A percentile compares a stretch with the other conserved stretches of the same genome.
Evolutionary conservation across 1,140 invertebrate species (phyloP).

Genomic region (Hylaeus volcanicus): DNA sequence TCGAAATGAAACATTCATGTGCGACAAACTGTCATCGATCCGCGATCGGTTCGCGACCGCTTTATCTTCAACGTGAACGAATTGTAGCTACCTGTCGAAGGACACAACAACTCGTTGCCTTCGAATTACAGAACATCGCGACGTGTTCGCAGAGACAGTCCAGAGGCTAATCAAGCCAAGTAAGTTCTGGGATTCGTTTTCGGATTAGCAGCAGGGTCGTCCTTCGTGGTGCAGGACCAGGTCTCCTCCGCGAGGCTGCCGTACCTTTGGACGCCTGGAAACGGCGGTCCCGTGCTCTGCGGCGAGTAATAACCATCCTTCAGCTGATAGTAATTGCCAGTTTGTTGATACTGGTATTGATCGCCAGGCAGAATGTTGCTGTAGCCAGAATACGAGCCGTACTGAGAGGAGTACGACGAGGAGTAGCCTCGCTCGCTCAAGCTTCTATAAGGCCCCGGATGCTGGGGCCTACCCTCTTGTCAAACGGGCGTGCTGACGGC

Average conservation of each 20-base stretch:
- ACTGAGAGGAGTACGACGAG: conserved; percentile 73
- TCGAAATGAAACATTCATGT: background rate
- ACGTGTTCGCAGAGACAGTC: conserved; percentile 7
- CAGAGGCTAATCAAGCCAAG: conserved; percentile 64
- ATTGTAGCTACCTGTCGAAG: background rate
- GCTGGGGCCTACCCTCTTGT: conserved; percentile 78
- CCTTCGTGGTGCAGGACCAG: conserved; percentile 68
- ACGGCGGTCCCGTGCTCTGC: conserved; percentile 74
- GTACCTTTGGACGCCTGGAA: conserved; percentile 77
- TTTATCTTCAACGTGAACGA: no score
- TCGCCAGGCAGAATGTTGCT: conserved; percentile 69
- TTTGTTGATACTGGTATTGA: conserved; percentile 69
- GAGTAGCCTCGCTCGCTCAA: conserved; percentile 78
- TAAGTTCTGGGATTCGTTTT: conserved; percentile 71
- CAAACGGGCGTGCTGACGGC: conserved; percentile 77
- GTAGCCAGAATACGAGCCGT: conserved; percentile 76
- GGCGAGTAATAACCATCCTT: conserved; percentile 77
- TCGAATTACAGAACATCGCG: no score
- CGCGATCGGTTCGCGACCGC: no score
- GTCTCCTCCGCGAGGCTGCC: conserved; percentile 77
- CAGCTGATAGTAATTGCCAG: conserved; percentile 70
- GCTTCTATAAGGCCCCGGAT: conserved; percentile 78
- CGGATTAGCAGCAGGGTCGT: conserved; percentile 36
- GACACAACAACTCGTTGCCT: background rate
- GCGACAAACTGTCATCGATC: no score